Evolutionary conservation across 2,888 invertebrate genomes (phyloP).

Genomic region (Drosophila tanythrix): DNA sequence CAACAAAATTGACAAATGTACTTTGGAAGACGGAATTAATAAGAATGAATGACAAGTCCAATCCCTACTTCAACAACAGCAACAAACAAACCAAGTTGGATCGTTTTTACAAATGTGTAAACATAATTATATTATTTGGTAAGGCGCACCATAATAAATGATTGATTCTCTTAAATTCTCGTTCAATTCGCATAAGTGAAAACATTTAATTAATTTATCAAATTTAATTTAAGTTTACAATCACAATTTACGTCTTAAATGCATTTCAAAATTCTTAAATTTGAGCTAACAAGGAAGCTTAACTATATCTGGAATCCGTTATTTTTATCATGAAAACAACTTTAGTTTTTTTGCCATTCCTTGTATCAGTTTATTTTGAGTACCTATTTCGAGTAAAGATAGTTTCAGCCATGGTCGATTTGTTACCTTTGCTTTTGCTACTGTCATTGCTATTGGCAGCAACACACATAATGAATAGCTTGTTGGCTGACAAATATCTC

Average conservation of each 20-base stretch:
- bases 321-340: not conserved
- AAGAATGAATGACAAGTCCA: not conserved
- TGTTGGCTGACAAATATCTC: constrained; percentile 35
- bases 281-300: fast-evolving
- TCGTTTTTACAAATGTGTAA: not conserved
- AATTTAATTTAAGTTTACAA: not conserved
- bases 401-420: constrained; percentile 3
- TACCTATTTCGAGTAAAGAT: not conserved
- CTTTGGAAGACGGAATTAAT: not conserved
- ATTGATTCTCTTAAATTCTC: too few relatives aligned
- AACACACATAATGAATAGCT: constrained; percentile 14
- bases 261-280: not conserved
- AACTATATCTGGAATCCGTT: not conserved
- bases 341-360: not conserved
- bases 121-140: not conserved
- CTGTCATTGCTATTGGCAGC: constrained; percentile 6
- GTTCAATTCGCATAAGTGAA: too few relatives aligned
- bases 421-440: constrained; percentile 7
- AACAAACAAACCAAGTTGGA: not conserved
- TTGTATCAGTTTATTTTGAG: not conserved
- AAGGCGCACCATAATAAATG: not conserved
- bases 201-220: too few relatives aligned
- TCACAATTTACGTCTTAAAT: not conserved
- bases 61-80: not conserved
- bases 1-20: not conserved